Base-by-base conservation (phyloP, 2,888 invertebrate species). In the Lacanobia wlatinum region DNA sequence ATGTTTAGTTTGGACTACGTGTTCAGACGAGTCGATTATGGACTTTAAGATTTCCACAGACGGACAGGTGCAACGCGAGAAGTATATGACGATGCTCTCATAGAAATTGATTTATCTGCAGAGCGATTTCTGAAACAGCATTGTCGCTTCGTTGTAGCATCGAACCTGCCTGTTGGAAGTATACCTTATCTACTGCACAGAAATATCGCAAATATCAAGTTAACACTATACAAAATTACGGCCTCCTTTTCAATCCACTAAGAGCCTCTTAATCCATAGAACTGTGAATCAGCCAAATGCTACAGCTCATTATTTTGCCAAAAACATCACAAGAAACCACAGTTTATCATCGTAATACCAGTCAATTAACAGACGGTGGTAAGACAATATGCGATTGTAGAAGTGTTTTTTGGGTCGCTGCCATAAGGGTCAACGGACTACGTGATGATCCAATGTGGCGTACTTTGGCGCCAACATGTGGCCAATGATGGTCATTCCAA, bases 381-480 rank as follows among this genome's bases (percentile, higher is more conserved):
- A 74, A 79, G 63, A 80, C 71, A 70, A 73, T 74, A 68, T 59
- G 46, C 48, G 76, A 70, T 75, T 71, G 75, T 78, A 70, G 55
- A 67, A 70, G 68, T 59, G 73, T 69, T 80, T 80, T 85, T 88
- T 88, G 88, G 89, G 76, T 73, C 69, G 65, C 63, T 84, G 85
- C 88, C 88, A 87, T 66, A 73, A 73, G 70, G 87, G 84, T 89
- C 83, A 84, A 80, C 68, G 89, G 21, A 80, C 89, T 78, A 64
- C 53, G 56, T 85, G 78, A 82, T 84, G 78, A 78, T 74, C 62
- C 53, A 61, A 63, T 61, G 71, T 60, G 70, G 68, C 67, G 69
- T 50, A 40, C 64, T 73, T 70, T 56, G 40, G 61, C 43, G 56
- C 76, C 67, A 84, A 84, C 60, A 60, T 70, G 60, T 50, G 80